Evolutionary conservation across 2,113 vertebrate genomes (phyloP), one percentile per base, ranked within the genome.

Genomic region (Hymenochirus boettgeri): DNA sequence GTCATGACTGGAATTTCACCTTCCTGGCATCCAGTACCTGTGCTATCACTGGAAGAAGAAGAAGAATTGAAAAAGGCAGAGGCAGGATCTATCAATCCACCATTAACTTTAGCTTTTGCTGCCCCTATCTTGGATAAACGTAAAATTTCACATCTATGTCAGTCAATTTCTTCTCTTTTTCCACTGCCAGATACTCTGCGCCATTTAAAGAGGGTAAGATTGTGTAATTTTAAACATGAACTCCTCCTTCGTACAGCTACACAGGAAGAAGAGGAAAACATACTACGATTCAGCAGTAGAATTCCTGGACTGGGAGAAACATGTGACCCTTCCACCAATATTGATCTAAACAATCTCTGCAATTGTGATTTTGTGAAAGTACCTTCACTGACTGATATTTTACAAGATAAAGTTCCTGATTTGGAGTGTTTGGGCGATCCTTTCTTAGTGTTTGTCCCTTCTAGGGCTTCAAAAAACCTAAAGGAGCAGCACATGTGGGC

Each of bases 131-230:
- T 86, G 0, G 69, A 93, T 77, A 90, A 86, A 74, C 86, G 79
- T 10, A 83, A 90, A 75, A 89, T 91, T 0, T 91, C 91, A 0
- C 82, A 88, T 5, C 77, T 96, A 0, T 62, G 93, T 29, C 77
- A 71, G 70, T 82, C 87, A 62, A 75, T 96, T 63, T 76, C 77
- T 0, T 21, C 61, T 0, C 13, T 80, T 7, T 77, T 86, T 65
- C 90, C 93, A 0, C 50, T 96, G 45, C 45, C 90, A 0, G 72
- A 61, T 0, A 59, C 74, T 52, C 79, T 88, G 2, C 80, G 84
- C 9, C 91, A 95, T 61, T 47, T 94, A 37, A 96, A 94, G 74
- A 81, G 93, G 33, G 91, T 96, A 19, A 83, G 91, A 4, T 67
- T 87, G 0, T 75, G 80, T 5, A 57, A 72, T 0, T 87, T 86